Conservation (phyloP, 2,113 vertebrate genomes). For the Garra rufa region DNA sequence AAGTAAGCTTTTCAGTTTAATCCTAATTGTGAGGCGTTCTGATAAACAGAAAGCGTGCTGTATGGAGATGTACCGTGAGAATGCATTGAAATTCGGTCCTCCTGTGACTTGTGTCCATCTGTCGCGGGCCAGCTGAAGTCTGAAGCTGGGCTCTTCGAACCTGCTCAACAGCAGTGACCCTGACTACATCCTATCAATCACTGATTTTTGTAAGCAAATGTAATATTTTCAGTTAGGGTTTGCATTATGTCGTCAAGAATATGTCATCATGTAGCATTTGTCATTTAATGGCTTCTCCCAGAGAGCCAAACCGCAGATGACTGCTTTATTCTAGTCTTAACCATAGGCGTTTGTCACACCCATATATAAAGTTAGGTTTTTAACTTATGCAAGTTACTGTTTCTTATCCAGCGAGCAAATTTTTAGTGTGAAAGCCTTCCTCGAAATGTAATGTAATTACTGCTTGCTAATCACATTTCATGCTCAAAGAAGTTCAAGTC, state of each 20-base stretch:
- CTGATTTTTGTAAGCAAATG: not conserved
- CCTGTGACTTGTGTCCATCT: slow-evolving; percentile 43
- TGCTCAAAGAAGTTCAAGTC: slow-evolving; percentile 54
- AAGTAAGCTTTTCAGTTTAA: not conserved
- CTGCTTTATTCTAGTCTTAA: not conserved
- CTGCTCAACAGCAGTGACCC: slow-evolving; percentile 16
- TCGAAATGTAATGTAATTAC: slow-evolving; percentile 64
- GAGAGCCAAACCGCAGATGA: not conserved
- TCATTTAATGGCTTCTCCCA: not conserved
- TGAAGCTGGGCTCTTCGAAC: not conserved
- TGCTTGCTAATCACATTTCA: slow-evolving; percentile 64
- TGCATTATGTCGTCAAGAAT: not conserved
- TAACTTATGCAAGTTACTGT: not conserved
- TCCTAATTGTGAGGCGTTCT: not conserved
- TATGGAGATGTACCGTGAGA: slow-evolving; percentile 27
- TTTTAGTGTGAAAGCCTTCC: slow-evolving; percentile 36
- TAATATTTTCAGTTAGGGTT: not conserved
- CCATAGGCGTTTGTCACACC: not conserved
- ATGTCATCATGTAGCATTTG: not conserved
- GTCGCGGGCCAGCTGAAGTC: slow-evolving; percentile 13
- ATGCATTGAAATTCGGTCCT: slow-evolving; percentile 31
- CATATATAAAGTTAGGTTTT: slow-evolving; percentile 3
- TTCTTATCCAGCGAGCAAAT: slow-evolving; percentile 9
- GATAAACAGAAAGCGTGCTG: not conserved
- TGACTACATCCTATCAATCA: slow-evolving; percentile 13